Evolutionary conservation across 2,113 vertebrate genomes (phyloP).

Genomic region (Corythoichthys intestinalis): DNA sequence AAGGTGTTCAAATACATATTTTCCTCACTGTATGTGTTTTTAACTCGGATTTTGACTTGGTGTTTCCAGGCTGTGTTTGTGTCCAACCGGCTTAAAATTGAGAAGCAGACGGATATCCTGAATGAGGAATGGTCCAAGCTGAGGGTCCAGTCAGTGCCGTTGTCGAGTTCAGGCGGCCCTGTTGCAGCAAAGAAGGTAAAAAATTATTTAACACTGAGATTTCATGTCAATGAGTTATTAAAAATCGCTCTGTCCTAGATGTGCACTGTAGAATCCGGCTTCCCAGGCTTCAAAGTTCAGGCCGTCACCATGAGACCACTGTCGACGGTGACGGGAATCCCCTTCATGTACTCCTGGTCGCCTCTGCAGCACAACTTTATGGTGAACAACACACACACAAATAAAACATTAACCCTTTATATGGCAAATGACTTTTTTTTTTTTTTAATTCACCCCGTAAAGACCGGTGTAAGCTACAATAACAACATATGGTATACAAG

Average conservation of each 20-base stretch:
- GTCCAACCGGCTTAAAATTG: slow-evolving; percentile 88
- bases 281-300: slow-evolving; percentile 86
- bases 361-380: slow-evolving; percentile 99
- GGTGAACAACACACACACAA: slow-evolving; percentile 68
- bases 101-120: slow-evolving; percentile 82
- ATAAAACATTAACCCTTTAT: too few species aligned
- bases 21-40: not conserved
- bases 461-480: not conserved
- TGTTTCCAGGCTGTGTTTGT: slow-evolving; percentile 82
- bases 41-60: slow-evolving; percentile 12
- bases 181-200: slow-evolving; percentile 84
- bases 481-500: not conserved
- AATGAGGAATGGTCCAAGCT: slow-evolving; percentile 93
- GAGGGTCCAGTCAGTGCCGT: slow-evolving; percentile 84
- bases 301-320: slow-evolving; percentile 85
- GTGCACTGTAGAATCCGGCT: slow-evolving; percentile 90
- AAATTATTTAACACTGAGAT: not conserved
- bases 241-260: slow-evolving; percentile 62
- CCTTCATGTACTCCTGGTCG: slow-evolving; percentile 99
- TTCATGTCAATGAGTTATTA: not conserved
- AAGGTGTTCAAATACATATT: too few species aligned
- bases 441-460: not conserved
- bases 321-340: slow-evolving; percentile 91
- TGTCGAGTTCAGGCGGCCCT: slow-evolving; percentile 78
- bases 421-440: too few species aligned